phyloP scores from a whole-genome alignment of 2,888 invertebrate species.

The Hetaerina titia region DNA sequence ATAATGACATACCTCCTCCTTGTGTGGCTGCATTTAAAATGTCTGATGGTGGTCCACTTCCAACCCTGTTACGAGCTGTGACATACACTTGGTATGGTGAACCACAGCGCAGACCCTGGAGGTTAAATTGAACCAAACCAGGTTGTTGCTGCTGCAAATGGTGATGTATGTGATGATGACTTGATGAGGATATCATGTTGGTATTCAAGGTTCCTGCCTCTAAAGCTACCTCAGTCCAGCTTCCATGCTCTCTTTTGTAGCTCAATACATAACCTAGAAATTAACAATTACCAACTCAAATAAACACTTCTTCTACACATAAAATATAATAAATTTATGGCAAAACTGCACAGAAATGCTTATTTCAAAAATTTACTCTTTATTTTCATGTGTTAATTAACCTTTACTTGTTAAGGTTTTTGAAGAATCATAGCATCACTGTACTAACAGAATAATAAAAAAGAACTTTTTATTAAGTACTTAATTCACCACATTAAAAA shows the following conservation, averaged over 20 bases:
- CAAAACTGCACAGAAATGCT: too few species aligned
- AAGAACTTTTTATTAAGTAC: too few species aligned
- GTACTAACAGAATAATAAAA: too few species aligned
- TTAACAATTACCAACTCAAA: background rate
- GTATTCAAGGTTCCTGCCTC: constrained; percentile 66
- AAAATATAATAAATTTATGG: background rate
- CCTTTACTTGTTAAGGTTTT: too few species aligned
- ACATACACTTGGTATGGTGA: constrained; percentile 77
- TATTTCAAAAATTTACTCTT: too few species aligned
- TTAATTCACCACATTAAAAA: too few species aligned
- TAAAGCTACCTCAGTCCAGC: constrained; percentile 69
- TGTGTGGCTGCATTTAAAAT: constrained; percentile 76
- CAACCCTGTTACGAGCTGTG: constrained; percentile 77
- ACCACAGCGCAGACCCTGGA: constrained; percentile 76
- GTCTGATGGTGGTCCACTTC: constrained; percentile 76
- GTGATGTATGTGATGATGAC: constrained; percentile 54
- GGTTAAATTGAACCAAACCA: constrained; percentile 68
- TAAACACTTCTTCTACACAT: background rate
- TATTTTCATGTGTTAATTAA: too few species aligned
- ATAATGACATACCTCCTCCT: constrained; percentile 73
- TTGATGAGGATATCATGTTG: constrained; percentile 37
- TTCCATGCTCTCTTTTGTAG: constrained; percentile 70
- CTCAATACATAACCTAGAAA: constrained; percentile 69
- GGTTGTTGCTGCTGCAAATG: constrained; percentile 62
- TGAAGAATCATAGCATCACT: too few species aligned